phyloP scores from a whole-genome alignment of 2,797 vertebrate species.

The Hemibagrus guttatus region DNA sequence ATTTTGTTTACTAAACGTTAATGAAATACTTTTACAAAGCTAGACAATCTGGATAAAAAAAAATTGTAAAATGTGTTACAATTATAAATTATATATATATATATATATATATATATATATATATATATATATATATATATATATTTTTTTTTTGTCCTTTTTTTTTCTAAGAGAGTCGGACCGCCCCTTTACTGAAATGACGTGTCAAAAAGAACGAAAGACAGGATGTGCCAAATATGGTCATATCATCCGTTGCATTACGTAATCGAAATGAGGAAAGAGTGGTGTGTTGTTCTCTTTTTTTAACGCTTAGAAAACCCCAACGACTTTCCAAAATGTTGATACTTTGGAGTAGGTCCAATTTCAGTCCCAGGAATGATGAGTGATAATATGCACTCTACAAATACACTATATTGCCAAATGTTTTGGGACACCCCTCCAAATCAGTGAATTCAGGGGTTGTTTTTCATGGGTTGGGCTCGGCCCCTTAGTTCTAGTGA shows the following conservation, averaged over 20 bases:
- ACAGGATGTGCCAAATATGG: slow-evolving; percentile 41
- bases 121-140: no score
- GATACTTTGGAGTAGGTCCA: not conserved
- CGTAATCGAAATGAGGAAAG: slow-evolving; percentile 16
- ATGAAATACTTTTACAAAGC: not conserved
- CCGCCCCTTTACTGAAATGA: not conserved
- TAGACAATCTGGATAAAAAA: not conserved
- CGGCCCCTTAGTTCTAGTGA: no score
- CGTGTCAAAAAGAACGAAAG: slow-evolving; percentile 23
- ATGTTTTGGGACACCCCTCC: not conserved
- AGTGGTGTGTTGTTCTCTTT: not conserved
- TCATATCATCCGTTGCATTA: slow-evolving; percentile 14
- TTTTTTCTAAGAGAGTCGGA: not conserved
- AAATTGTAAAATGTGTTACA: no score
- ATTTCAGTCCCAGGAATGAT: not conserved
- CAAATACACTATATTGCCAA: not conserved
- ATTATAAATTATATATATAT: no score
- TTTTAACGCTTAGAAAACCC: not conserved
- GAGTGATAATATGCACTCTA: not conserved
- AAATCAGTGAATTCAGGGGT: no score
- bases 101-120: no score
- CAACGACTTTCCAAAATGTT: not conserved
- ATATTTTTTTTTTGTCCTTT: no score
- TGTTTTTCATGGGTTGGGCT: no score
- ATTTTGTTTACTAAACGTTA: not conserved